Conservation (phyloP, 1,140 invertebrate genomes). For the Gonatopus flavifemur region DNA sequence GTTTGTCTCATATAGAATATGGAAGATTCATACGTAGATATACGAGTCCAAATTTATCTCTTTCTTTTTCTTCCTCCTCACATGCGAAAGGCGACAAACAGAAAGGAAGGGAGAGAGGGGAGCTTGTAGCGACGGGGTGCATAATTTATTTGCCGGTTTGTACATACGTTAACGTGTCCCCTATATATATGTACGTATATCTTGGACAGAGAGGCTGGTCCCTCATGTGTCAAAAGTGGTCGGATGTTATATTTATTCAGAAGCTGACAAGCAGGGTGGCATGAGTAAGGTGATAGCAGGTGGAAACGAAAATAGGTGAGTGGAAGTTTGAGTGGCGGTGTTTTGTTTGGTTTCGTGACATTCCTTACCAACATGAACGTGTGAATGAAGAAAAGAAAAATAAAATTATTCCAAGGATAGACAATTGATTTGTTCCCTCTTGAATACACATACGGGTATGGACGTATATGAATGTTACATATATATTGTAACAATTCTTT, state of each 20-base stretch:
- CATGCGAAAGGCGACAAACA: not conserved
- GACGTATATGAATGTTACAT: no score
- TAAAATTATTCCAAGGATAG: no score
- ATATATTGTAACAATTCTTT: no score
- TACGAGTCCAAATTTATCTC: not conserved
- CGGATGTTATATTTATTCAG: conserved; percentile 33
- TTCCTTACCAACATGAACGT: no score
- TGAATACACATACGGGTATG: conserved; percentile 14
- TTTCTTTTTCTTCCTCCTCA: not conserved
- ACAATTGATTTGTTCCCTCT: conserved; percentile 34
- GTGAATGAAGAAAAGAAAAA: no score
- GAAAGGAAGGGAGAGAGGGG: no score
- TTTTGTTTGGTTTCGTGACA: not conserved
- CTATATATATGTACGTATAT: conserved; percentile 9
- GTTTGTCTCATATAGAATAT: not conserved
- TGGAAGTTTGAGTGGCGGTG: not conserved
- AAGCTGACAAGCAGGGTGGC: conserved; percentile 1
- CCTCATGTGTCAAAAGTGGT: conserved; percentile 16
- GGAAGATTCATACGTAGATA: no score
- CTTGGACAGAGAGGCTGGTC: conserved; percentile 1
- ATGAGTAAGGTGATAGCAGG: not conserved
- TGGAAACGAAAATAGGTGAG: not conserved
- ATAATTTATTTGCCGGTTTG: conserved; percentile 38
- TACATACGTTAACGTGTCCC: conserved; percentile 19
- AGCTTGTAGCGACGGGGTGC: conserved; percentile 22